Evolutionary conservation across 2,113 vertebrate genomes (phyloP).

Genomic region (Corythornis cristatus): DNA sequence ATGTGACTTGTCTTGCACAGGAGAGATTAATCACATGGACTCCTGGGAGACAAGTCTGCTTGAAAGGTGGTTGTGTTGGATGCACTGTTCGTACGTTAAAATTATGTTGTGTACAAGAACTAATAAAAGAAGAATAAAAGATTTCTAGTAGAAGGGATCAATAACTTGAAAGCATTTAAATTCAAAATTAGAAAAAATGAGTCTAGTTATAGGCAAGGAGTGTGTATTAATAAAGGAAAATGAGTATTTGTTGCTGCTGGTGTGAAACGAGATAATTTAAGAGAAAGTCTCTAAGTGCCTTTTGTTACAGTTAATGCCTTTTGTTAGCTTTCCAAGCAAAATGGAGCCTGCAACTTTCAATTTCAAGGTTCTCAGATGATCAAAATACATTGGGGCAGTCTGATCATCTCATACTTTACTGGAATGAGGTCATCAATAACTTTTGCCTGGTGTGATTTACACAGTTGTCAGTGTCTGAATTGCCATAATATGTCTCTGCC

Average conservation of each 20-base stretch:
- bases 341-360: conserved; percentile 39
- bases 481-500: conserved; percentile 56
- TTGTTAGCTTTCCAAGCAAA: conserved; percentile 35
- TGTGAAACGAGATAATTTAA: conserved; percentile 63
- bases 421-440: conserved; percentile 64
- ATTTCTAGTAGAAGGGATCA: conserved; percentile 22
- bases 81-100: not conserved
- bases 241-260: conserved; percentile 48
- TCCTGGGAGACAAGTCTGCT: not conserved
- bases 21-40: conserved; percentile 7
- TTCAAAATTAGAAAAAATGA: conserved; percentile 47
- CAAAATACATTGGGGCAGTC: conserved; percentile 42
- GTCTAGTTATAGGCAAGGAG: conserved; percentile 14
- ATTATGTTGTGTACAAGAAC: not conserved
- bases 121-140: conserved; percentile 7
- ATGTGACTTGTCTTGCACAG: not conserved
- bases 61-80: not conserved
- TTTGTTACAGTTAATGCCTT: conserved; percentile 54
- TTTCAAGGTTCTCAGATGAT: conserved; percentile 62
- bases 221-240: conserved; percentile 62
- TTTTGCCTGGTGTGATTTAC: conserved; percentile 56
- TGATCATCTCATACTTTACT: conserved; percentile 48
- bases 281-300: conserved; percentile 50
- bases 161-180: conserved; percentile 35
- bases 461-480: conserved; percentile 61